A percentile compares a stretch with the other conserved stretches of the same genome.
Conservation (phyloP, 2,888 invertebrate genomes). For the Caradrina clavipalpis region DNA sequence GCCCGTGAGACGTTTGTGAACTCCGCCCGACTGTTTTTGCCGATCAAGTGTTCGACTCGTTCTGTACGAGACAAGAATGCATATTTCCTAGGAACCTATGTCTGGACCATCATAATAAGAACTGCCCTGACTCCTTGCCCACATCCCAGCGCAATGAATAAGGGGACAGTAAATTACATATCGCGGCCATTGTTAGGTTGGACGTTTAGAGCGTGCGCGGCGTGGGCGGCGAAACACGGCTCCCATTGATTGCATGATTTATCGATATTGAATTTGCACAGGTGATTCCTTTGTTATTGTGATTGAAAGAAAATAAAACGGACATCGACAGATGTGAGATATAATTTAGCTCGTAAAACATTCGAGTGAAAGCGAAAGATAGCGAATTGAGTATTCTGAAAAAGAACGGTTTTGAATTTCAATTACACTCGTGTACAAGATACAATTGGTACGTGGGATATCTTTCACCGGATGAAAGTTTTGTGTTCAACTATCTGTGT, state of each 20-base stretch:
- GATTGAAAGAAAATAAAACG: slow-evolving; percentile 64
- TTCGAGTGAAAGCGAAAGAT: slow-evolving; percentile 61
- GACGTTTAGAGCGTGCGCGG: slow-evolving; percentile 62
- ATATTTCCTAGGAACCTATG: slow-evolving; percentile 56
- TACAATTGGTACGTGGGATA: slow-evolving; percentile 66
- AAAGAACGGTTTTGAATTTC: slow-evolving; percentile 62
- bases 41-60: slow-evolving; percentile 71
- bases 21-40: slow-evolving; percentile 79
- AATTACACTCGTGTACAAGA: slow-evolving; percentile 57
- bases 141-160: slow-evolving; percentile 52
- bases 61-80: slow-evolving; percentile 61
- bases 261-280: slow-evolving; percentile 78
- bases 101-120: slow-evolving; percentile 62
- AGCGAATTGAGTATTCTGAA: slow-evolving; percentile 56
- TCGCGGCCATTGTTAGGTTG: slow-evolving; percentile 69
- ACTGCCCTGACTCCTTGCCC: slow-evolving; percentile 45
- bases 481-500: slow-evolving; percentile 37
- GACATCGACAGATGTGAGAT: slow-evolving; percentile 53
- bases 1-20: slow-evolving; percentile 82
- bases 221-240: slow-evolving; percentile 71
- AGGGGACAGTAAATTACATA: slow-evolving; percentile 65
- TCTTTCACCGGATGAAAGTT: slow-evolving; percentile 64
- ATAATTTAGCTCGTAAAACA: slow-evolving; percentile 49
- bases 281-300: slow-evolving; percentile 70
- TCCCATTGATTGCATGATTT: slow-evolving; percentile 78